Evolutionary conservation across 1,140 invertebrate genomes (phyloP), one percentile per base, ranked within the genome.

Genomic region (Drosophila eugracilis): DNA sequence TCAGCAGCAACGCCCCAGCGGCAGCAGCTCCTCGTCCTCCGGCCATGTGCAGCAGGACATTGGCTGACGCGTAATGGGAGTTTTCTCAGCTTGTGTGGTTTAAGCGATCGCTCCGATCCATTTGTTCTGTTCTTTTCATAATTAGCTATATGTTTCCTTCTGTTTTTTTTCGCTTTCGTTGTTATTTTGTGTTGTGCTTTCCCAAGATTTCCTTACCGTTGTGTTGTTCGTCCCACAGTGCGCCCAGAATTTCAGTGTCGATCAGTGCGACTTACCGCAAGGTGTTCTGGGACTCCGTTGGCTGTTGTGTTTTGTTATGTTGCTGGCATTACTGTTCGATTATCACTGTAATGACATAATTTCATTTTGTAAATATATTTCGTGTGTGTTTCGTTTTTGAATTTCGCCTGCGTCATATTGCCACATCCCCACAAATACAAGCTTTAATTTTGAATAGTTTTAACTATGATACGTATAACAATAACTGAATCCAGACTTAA

Each of bases 71-170:
- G 94, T 94, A 92, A 94, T 94, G 93, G 94, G 94, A 93, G 94
- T 95, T 92, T 95, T 95, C 93, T 95, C 94, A 93, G 95, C 95
- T 94, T 95, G 95, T 93, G 94, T 95, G 93, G 94, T 95, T 92
- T 96, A 93, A 76, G 72, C 66, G 44, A 66, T 73, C 45, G 39
- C 60, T 62, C 15, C 32, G 41, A 53, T 44, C 47, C 32, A 5
- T 26, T 34, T 44, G 17, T 22, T 32, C 30, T 39, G 24, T 30
- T 50, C 32, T 14, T 15, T 30, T 41, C 30, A 4, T 53, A 10
- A 6, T 4, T 19, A 41, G 15, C 28, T 6, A 19, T 39, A 17
- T 14, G 19, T 47, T 48, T 28, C n/a, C n/a, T 5, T 24, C n/a
- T 63, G 14, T 59, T 37, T 0, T n/a, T n/a, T 26, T 55, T 6